Conservation (phyloP, 2,888 invertebrate genomes). For the Pristionchus entomophagus region DNA sequence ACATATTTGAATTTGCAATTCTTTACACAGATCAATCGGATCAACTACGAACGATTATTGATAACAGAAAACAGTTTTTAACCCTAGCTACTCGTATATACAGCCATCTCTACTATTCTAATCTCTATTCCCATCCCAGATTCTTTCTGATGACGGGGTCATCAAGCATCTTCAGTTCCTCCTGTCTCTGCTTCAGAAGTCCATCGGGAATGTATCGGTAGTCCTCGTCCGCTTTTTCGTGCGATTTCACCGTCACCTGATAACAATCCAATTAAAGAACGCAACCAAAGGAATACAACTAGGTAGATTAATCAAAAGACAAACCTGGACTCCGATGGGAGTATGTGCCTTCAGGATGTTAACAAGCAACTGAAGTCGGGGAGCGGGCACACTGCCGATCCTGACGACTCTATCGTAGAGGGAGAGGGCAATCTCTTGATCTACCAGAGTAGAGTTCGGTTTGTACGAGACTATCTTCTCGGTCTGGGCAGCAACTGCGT, state of each 20-base stretch:
- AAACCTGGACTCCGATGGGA: constrained; percentile 69
- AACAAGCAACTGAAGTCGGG: constrained; percentile 67
- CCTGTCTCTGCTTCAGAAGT: constrained; percentile 69
- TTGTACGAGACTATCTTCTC: constrained; percentile 66
- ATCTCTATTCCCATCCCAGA: constrained; percentile 72
- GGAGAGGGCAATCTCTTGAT: constrained; percentile 62
- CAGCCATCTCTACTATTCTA: not conserved
- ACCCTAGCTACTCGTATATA: constrained; percentile 32
- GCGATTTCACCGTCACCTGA: constrained; percentile 71
- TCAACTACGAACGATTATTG: not conserved
- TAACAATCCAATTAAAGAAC: not conserved
- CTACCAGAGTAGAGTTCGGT: constrained; percentile 66
- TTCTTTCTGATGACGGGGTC: constrained; percentile 70
- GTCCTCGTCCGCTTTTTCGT: constrained; percentile 72
- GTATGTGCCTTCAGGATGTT: constrained; percentile 67
- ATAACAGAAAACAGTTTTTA: constrained; percentile 14
- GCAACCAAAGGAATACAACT: no score
- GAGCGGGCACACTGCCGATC: constrained; percentile 63
- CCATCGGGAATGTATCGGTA: constrained; percentile 73
- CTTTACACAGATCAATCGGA: constrained; percentile 24
- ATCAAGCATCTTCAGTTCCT: constrained; percentile 72
- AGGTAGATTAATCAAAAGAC: no score
- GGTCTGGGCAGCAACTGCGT: constrained; percentile 71
- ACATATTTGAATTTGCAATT: not conserved
- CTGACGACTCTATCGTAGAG: constrained; percentile 65